Evolutionary conservation across 2,113 vertebrate genomes (phyloP), one percentile per base, ranked within the genome.

Genomic region (Anhinga rufa): DNA sequence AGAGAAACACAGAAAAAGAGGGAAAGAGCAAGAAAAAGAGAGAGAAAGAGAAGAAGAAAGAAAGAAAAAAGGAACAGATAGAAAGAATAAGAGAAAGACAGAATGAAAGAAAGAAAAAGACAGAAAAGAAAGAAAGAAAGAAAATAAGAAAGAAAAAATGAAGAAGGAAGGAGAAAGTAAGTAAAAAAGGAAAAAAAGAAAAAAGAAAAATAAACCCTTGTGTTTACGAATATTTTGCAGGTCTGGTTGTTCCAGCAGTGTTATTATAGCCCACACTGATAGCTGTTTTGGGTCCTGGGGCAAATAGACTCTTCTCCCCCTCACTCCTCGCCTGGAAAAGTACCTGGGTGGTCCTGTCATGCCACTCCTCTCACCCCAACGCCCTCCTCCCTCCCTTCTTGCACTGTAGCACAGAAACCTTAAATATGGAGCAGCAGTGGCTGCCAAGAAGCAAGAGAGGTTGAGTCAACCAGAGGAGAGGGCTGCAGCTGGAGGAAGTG

Each of bases 211-310:
- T 0, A 91, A 84, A 10, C 31, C 9, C 14, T 36, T 17, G 3
- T 83, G 29, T 91, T 95, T 84, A 58, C 0, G 0, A 84, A 72
- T 24, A 4, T 78, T 91, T 87, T 82, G 52, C 25, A 72, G 52
- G 49, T 78, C 70, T 66, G 17, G 17, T 40, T 52, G 29, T 57
- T 88, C 52, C 44, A 54, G 58, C 58, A 87, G 19, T 34, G 34
- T 21, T 94, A 60, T 76, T 75, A 92, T 49, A 84, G 80, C 91
- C 80, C 52, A 90, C 82, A 82, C 75, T 21, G 89, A 94, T 85
- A 87, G 25, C 5, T 97, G 94, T 96, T 97, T 97, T 93, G 95
- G 62, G 90, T 97, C 95, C 96, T 8, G 92, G 68, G 94, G 96
- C 96, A 94, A 96, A 85, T 1, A 84, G 46, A 61, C 78, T 95